These are phyloP conservation scores for Acipenser ruthenus DNA, from an alignment of 2,797 vertebrate species.

Conservation along the genomic window DNA sequence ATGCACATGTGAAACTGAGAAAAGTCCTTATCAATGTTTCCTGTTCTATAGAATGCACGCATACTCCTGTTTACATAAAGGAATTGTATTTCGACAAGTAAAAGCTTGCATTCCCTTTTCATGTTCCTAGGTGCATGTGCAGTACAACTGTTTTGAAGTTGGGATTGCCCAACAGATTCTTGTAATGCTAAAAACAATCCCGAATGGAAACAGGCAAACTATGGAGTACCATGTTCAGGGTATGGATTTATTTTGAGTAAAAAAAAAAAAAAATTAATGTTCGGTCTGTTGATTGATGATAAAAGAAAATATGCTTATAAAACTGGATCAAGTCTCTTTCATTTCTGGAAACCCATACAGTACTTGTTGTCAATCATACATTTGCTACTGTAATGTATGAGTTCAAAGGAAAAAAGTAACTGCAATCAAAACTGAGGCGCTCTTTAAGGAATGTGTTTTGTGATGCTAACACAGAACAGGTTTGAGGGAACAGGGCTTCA, in stretches of 20 bases:
- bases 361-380: no score
- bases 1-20: no score
- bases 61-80: not conserved
- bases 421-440: no score
- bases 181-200: constrained; percentile 66
- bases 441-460: no score
- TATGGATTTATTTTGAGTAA: constrained; percentile 31
- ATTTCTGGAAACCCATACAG: no score
- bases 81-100: not conserved
- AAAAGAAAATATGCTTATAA: not conserved
- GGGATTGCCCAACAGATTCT: constrained; percentile 55
- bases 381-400: no score
- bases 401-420: no score
- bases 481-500: no score
- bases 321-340: not conserved
- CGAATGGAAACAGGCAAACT: constrained; percentile 26
- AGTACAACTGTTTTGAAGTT: constrained; percentile 64
- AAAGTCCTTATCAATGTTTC: not conserved
- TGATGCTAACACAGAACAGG: no score
- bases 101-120: not conserved
- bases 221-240: constrained; percentile 61
- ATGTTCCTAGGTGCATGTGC: constrained; percentile 60
- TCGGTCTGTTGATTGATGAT: not conserved
- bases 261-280: no score
- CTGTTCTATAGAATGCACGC: not conserved